These are phyloP conservation scores for human DNA, from an alignment of 2,113 vertebrate species.

Conservation along the genomic window GRCh38 chr2:144232001-144232500, in stretches of 20 bases:
- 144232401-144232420: constrained; percentile 37
- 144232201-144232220: constrained; percentile 75
- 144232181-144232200: constrained; percentile 55
- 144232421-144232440: constrained; percentile 25
- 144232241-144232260: constrained; percentile 55
- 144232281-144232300: constrained; percentile 65
- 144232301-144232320: constrained; percentile 66
- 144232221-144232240: constrained; percentile 75
- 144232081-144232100: neutral
- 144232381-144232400: constrained; percentile 53
- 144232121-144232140: neutral
- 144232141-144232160: neutral
- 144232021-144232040: constrained; percentile 47
- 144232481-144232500: constrained; percentile 62
- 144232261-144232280: constrained; percentile 74
- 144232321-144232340: constrained; percentile 66
- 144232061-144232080: neutral
- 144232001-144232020: neutral
- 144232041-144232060: constrained; percentile 28
- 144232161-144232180: constrained; percentile 54
- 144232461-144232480: constrained; percentile 49
- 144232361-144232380: constrained; percentile 24
- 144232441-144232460: constrained; percentile 58
- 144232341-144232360: constrained; percentile 72
- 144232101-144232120: constrained; percentile 6